Conservation (phyloP, 1,140 invertebrate genomes). For the Drosophila tropicalis region DNA sequence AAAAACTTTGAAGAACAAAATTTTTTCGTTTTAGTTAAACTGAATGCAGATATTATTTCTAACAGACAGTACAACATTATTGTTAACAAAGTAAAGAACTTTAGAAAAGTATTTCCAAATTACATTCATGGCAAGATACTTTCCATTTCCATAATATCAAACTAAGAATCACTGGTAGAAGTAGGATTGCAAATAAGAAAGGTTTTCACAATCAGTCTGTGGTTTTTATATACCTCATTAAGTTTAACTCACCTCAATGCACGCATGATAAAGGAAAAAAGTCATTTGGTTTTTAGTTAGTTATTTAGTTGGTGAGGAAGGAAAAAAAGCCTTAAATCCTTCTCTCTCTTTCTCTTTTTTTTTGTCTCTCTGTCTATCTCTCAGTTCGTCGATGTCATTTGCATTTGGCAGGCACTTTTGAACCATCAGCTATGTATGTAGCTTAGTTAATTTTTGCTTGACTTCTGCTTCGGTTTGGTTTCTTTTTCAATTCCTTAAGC, state of each 20-base stretch:
- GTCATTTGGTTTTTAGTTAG: neutral
- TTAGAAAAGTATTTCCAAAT: neutral
- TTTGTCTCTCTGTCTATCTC: too few relatives aligned
- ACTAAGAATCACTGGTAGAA: neutral
- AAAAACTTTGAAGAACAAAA: neutral
- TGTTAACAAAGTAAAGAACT: too few relatives aligned
- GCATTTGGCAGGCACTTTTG: conserved; percentile 9
- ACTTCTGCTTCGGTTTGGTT: conserved; percentile 37
- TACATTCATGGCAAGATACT: neutral
- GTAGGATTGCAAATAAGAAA: neutral
- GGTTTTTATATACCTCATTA: conserved; percentile 7
- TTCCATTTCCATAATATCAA: neutral
- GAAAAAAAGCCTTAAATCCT: too few relatives aligned
- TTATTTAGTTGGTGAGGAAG: neutral
- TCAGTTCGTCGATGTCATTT: neutral
- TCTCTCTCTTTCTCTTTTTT: neutral
- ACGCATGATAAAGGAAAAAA: neutral
- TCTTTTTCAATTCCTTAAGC: conserved; percentile 20
- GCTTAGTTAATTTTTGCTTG: conserved; percentile 56
- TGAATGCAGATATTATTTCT: too few relatives aligned
- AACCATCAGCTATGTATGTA: neutral
- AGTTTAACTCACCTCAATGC: neutral
- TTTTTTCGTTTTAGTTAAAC: neutral
- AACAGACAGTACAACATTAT: too few relatives aligned
- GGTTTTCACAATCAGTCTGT: neutral